Evolutionary conservation across 2,113 vertebrate genomes (phyloP).

Genomic region (Chaetorhynchus papuensis): DNA sequence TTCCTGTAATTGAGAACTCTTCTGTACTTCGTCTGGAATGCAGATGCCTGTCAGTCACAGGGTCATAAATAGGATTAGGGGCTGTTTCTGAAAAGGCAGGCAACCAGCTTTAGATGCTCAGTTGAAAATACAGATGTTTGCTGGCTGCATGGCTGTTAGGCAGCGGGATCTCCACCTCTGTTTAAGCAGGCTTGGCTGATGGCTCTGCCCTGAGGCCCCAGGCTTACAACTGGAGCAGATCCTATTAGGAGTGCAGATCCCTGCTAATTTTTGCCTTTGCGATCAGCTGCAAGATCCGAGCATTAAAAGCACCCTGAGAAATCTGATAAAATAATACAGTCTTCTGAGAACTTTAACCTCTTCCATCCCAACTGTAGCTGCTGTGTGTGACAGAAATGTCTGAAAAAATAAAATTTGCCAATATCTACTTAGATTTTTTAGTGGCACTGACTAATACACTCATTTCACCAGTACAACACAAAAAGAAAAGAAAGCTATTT

Average conservation of each 20-base stretch:
- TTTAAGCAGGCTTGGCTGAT: neutral
- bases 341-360: neutral
- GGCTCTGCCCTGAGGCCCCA: neutral
- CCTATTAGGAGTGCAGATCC: neutral
- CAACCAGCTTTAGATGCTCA: neutral
- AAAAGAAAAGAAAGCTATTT: neutral
- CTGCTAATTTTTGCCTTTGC: neutral
- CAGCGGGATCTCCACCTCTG: neutral
- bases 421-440: neutral
- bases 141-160: neutral
- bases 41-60: conserved; percentile 59
- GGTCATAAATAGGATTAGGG: conserved; percentile 62
- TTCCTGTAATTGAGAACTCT: conserved; percentile 68
- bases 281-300: neutral
- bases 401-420: neutral
- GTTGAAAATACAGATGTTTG: conserved; percentile 54
- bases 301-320: neutral
- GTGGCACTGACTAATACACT: neutral
- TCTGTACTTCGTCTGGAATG: conserved; percentile 53
- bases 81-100: conserved; percentile 23
- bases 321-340: neutral
- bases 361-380: neutral
- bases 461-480: neutral
- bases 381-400: neutral
- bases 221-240: neutral